Evolutionary conservation across 1,140 invertebrate species (phyloP), one percentile per base, ranked within the genome.

Genomic region (Dolichoris vasculosae): DNA sequence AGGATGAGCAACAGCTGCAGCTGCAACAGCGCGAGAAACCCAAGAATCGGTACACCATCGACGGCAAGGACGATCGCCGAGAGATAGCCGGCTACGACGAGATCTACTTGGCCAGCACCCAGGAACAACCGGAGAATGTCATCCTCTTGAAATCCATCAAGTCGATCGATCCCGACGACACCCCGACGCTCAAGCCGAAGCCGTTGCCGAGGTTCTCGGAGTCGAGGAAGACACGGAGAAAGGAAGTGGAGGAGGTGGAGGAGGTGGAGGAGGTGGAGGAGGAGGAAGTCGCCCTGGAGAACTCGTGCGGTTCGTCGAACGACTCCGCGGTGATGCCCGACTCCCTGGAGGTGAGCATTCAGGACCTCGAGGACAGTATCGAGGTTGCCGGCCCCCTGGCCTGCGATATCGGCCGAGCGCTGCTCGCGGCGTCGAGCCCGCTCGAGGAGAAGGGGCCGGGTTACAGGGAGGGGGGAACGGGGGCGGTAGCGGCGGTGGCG

Each of bases 121-220:
- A 90, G 6, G 92, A 93, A 59, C 86, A 83, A 46, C 88, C 87
- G 0, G 91, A 92, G 0, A 89, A 87, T 80, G 86, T 87, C 4
- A 90, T 93, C 1, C 88, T 92, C 76, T 76, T 93, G 4, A 93
- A 91, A 48, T 93, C 92, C 0, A 90, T 93, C 4, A 90, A 88
- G 32, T 87, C 88, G 0, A 87, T 93, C 0, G 92, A 93, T 86
- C 92, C 92, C 0, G 93, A 93, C 11, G 51, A 32, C 6, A 20
- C 20, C 15, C 20, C 0, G 48, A 43, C 1, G 46, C 13, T 1
- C 30, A 30, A 46, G 17, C 80, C 6, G 48, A 59, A 79, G 55
- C 15, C 77, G 20, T 79, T 79, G 26, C 63, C 59, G 8, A 80
- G 40, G 40, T 67, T 46, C 26, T 75, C 78, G n/a, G 64, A 84